Evolutionary conservation across 2,113 vertebrate species (phyloP), one percentile per base, ranked within the genome.

Genomic region (Pristiophorus japonicus): DNA sequence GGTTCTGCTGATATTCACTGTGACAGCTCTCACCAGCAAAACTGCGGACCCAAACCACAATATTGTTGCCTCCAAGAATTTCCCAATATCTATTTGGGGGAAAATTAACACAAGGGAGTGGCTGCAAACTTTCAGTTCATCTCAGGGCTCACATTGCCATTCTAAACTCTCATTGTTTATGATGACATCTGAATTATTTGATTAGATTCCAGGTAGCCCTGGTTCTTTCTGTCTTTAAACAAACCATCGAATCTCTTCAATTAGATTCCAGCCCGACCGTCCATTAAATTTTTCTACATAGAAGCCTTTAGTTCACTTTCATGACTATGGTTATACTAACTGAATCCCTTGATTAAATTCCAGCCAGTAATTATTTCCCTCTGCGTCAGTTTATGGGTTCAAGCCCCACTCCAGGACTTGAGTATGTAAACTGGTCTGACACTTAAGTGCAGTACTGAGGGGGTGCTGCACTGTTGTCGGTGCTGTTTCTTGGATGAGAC

Each of bases 41-140:
- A 51, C 22, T 11, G 22, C 24, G 20, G 22, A 87, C 45, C 24
- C 18, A 87, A 87, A 34, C 10, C 45, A 87, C 0, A 47, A 27
- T 10, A 87, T 51, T 87, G 42, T 24, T 51, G n/a, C 45, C 45
- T 87, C 20, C 45, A 51, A 27, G 22, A 24, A 22, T 24, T 87
- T 87, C 84, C 45, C 84, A 87, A 87, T 47, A 51, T 87, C 45
- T 87, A 47, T n/a, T n/a, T n/a, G n/a, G n/a, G n/a, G n/a, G n/a
- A 27, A 87, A 87, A 87, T 87, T 22, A 51, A 87, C 51, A 24
- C 45, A 85, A 24, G 84, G 45, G 42, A 85, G 18, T 85, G 42
- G 22, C 42, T 24, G 84, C 84, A 42, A 85, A 85, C 42, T 85
- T 24, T 1, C 22, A 85, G 8, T 0, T 47, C 84, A 47, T 47